Percentiles rank a stretch among this genome's conserved stretches.
These are phyloP conservation scores for Gasteruption jaculator DNA, from an alignment of 2,888 invertebrate species.

Conservation along the genomic window DNA sequence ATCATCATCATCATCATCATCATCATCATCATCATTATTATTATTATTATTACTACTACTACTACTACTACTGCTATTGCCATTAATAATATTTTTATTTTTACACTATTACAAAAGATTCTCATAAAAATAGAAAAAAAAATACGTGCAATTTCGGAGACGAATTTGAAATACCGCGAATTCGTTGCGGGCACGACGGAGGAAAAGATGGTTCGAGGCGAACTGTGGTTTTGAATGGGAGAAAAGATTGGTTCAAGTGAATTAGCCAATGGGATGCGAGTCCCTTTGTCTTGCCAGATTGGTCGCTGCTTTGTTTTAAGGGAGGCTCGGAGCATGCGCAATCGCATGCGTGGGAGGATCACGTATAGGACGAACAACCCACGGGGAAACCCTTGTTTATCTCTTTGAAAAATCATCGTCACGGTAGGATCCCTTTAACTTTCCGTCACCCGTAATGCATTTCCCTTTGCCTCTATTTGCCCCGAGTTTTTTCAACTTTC, in stretches of 20 bases:
- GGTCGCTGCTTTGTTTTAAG: conserved; percentile 50
- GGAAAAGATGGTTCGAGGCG: too few relatives aligned
- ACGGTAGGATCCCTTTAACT: neutral
- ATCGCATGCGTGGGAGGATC: conserved; percentile 43
- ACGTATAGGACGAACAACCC: conserved; percentile 37
- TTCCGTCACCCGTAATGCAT: conserved; percentile 9
- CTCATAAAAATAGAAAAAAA: conserved; percentile 5
- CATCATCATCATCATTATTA: too few relatives aligned
- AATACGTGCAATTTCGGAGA: conserved; percentile 1
- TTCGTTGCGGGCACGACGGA: conserved; percentile 4
- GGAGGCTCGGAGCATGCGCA: conserved; percentile 48
- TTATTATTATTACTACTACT: too few relatives aligned
- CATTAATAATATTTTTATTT: too few relatives aligned
- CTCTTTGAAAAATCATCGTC: conserved; percentile 1
- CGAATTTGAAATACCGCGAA: conserved; percentile 16
- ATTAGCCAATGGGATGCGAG: conserved; percentile 44
- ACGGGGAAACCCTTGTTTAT: too few relatives aligned
- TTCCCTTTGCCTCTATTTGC: too few relatives aligned
- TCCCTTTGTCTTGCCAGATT: conserved; percentile 49
- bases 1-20: too few relatives aligned
- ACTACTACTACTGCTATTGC: too few relatives aligned
- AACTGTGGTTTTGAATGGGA: conserved; percentile 10
- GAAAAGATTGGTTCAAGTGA: conserved; percentile 42
- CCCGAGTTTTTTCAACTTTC: too few relatives aligned
- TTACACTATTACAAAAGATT: too few relatives aligned